Evolutionary conservation across 2,888 invertebrate genomes (phyloP), one percentile per base, ranked within the genome.

Genomic region (Alcis repandata): DNA sequence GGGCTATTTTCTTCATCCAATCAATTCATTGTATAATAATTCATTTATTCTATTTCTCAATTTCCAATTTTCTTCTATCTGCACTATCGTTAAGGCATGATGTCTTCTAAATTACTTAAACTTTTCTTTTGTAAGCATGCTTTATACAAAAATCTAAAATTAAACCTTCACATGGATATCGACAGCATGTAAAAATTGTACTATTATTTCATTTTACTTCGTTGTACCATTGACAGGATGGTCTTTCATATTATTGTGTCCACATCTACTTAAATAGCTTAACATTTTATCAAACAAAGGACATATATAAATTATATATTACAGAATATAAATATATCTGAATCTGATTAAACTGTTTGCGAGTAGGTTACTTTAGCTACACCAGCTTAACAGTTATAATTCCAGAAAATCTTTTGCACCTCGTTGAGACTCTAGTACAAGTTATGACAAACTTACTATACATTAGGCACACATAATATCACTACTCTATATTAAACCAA

Each of bases 391-490:
- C 56, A 49, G 17, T 58, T 64, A 20, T 66, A 59, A 53, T 38
- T 59, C 51, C 45, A 33, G 27, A 40, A 36, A 58, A 63, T 63
- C 19, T 59, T 46, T 63, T 71, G 67, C 60, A 69, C 62, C 64
- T 56, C 45, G 43, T 40, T 69, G 63, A 68, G 68, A 69, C 72
- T 68, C 68, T 61, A 60, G 41, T 59, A 59, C 58, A 66, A 46
- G 75, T 72, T 75, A 72, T 72, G 71, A 73, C 79, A 73, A 77
- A 77, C 78, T 79, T 79, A 80, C 68, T 78, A 71, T 81, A 87
- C 78, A 85, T 91, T 91, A 93, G 92, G 92, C 92, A 92, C 92
- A 88, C 91, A 82, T 83, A 83, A 86, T 90, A 88, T 89, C 85
- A 89, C 88, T 91, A 89, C 72, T 80, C 87, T 91, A 90, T 86